Conservation (phyloP, 1,140 invertebrate species). For the Drosophila nasuta region DNA sequence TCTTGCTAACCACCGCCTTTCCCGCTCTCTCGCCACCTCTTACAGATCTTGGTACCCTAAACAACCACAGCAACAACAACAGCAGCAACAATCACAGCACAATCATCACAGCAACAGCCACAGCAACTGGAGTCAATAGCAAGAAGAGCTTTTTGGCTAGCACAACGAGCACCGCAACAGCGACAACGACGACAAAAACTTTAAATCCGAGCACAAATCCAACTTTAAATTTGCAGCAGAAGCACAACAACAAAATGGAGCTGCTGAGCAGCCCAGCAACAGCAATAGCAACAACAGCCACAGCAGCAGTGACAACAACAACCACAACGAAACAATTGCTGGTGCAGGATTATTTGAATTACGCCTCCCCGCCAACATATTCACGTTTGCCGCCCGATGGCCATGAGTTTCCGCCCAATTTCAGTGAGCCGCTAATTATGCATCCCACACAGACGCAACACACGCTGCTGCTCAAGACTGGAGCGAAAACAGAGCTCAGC, state of each 20-base stretch:
- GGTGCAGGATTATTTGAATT: conserved; percentile 79
- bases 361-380: conserved; percentile 85
- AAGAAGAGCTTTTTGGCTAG: conserved; percentile 19
- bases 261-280: conserved; percentile 71
- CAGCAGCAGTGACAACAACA: conserved; percentile 37
- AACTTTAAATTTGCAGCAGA: conserved; percentile 29
- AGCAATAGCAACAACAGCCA: conserved; percentile 37
- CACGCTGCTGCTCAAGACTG: conserved; percentile 35
- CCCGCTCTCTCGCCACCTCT: conserved; percentile 25
- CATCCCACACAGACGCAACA: conserved; percentile 48
- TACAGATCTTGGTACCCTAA: conserved; percentile 75
- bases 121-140: conserved; percentile 23
- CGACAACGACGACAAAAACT: conserved; percentile 17
- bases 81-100: conserved; percentile 44
- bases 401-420: conserved; percentile 93
- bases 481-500: conserved; percentile 42
- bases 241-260: conserved; percentile 72
- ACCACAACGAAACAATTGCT: conserved; percentile 71
- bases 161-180: conserved; percentile 7
- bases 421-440: conserved; percentile 87
- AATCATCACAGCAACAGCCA: conserved; percentile 26
- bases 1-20: conserved; percentile 58
- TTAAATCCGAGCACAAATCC: conserved; percentile 23
- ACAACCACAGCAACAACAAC: conserved; percentile 60
- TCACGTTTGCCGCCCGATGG: conserved; percentile 94